Percentiles rank a stretch among this genome's conserved stretches.
Evolutionary conservation across 1,140 invertebrate species (phyloP).

Genomic region (Zophobas morio): DNA sequence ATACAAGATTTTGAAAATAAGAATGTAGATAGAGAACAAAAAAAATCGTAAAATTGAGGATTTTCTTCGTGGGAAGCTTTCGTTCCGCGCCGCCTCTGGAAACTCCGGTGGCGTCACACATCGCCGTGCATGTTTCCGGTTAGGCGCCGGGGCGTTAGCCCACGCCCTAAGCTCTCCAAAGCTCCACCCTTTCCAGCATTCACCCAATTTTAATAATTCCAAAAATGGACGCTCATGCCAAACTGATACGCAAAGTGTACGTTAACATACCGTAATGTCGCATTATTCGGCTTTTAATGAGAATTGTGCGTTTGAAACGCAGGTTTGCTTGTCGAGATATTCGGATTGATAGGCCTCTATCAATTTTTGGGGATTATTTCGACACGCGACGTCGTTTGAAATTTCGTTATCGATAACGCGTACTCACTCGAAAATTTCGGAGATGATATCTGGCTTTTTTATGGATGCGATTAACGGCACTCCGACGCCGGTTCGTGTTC

Average conservation of each 20-base stretch:
- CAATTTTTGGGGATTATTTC: constrained; percentile 3
- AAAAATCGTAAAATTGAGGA: too few relatives aligned
- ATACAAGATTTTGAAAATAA: too few relatives aligned
- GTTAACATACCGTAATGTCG: neutral
- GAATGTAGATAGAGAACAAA: too few relatives aligned
- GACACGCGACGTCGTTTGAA: constrained; percentile 16
- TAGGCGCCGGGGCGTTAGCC: constrained; percentile 42
- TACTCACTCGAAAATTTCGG: neutral
- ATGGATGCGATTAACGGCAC: too few relatives aligned
- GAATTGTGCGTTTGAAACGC: constrained; percentile 38
- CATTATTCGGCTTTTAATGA: constrained; percentile 6
- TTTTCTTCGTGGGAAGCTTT: neutral
- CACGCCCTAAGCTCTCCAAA: constrained; percentile 39
- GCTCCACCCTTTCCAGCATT: constrained; percentile 36
- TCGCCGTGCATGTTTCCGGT: constrained; percentile 50
- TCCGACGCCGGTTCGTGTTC: too few relatives aligned
- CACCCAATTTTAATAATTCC: neutral
- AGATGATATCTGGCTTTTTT: neutral
- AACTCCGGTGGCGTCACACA: constrained; percentile 43
- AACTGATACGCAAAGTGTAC: constrained; percentile 9
- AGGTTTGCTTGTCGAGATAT: constrained; percentile 31
- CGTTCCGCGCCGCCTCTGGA: neutral
- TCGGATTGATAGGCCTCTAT: constrained; percentile 1
- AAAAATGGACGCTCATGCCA: constrained; percentile 8
- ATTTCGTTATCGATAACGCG: constrained; percentile 4